These are phyloP conservation scores for Epinotia bilunana DNA, from an alignment of 2,888 invertebrate genomes.

Conservation along the genomic window DNA sequence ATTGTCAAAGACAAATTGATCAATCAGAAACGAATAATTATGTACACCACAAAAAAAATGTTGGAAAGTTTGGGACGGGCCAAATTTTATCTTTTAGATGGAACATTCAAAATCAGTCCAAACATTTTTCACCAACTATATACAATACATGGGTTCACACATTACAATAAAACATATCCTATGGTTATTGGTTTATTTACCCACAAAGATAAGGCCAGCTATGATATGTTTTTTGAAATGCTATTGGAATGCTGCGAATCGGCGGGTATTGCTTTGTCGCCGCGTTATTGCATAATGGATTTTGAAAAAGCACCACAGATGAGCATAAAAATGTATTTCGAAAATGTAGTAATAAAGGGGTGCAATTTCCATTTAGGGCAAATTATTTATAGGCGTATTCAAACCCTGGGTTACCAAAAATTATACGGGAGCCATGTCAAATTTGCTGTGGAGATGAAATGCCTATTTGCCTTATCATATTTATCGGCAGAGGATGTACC, in stretches of 20 bases:
- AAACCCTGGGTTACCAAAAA: slow-evolving; percentile 30
- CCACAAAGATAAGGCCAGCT: too few species aligned
- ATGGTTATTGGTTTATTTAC: too few species aligned
- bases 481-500: slow-evolving; percentile 22
- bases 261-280: neutral
- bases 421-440: slow-evolving; percentile 24
- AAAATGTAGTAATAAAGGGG: slow-evolving; percentile 2
- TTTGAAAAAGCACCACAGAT: slow-evolving; percentile 5
- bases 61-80: too few species aligned
- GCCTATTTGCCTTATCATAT: slow-evolving; percentile 27
- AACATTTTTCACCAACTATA: too few species aligned
- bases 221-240: neutral
- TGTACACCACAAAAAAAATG: too few species aligned
- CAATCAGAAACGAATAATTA: too few species aligned
- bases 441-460: slow-evolving; percentile 34
- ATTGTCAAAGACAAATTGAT: too few species aligned
- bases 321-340: neutral
- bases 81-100: too few species aligned
- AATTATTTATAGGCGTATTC: slow-evolving; percentile 27
- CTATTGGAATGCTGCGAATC: neutral
- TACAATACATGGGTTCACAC: too few species aligned
- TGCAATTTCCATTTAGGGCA: slow-evolving; percentile 12
- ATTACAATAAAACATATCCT: too few species aligned
- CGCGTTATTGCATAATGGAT: neutral
- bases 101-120: too few species aligned